Evolutionary conservation across 2,888 invertebrate species (phyloP).

Genomic region (Andrena bucephala): DNA sequence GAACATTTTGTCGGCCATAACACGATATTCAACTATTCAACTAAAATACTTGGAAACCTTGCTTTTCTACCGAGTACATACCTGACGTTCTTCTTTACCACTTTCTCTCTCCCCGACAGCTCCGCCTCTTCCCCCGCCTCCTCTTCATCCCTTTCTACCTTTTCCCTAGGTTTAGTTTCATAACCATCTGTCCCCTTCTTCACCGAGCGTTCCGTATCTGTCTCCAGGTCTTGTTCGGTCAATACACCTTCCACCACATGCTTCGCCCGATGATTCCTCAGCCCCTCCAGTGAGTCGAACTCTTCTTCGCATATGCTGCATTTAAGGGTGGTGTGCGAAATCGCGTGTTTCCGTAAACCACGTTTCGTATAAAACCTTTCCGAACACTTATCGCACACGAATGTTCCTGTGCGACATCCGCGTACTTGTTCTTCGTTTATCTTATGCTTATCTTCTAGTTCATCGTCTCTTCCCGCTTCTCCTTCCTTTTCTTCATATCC

Average conservation of each 20-base stretch:
- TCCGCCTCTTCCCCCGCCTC: conserved; percentile 34
- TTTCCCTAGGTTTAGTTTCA: conserved; percentile 10
- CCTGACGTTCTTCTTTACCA: conserved; percentile 27
- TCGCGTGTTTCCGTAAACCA: conserved; percentile 72
- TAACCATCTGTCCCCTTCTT: conserved; percentile 41
- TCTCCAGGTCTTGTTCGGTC: conserved; percentile 77
- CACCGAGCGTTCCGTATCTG: conserved; percentile 48
- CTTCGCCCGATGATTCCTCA: conserved; percentile 77
- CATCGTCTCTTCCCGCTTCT: conserved; percentile 5
- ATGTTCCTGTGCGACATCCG: conserved; percentile 17
- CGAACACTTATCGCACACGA: conserved; percentile 73
- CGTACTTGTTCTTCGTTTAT: conserved; percentile 40
- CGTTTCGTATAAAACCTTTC: conserved; percentile 73
- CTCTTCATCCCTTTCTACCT: conserved; percentile 24
- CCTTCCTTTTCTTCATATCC: background rate
- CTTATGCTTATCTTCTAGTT: conserved; percentile 9
- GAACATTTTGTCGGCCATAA: background rate
- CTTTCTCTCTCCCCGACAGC: conserved; percentile 19
- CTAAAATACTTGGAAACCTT: conserved; percentile 1
- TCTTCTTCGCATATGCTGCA: conserved; percentile 79
- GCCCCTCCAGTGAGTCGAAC: conserved; percentile 76
- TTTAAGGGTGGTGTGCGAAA: conserved; percentile 69
- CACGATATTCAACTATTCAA: background rate
- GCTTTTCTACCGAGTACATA: conserved; percentile 23
- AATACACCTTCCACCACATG: conserved; percentile 81